Evolutionary conservation across 2,888 invertebrate species (phyloP).

Genomic region (Sminthurinus aureus): DNA sequence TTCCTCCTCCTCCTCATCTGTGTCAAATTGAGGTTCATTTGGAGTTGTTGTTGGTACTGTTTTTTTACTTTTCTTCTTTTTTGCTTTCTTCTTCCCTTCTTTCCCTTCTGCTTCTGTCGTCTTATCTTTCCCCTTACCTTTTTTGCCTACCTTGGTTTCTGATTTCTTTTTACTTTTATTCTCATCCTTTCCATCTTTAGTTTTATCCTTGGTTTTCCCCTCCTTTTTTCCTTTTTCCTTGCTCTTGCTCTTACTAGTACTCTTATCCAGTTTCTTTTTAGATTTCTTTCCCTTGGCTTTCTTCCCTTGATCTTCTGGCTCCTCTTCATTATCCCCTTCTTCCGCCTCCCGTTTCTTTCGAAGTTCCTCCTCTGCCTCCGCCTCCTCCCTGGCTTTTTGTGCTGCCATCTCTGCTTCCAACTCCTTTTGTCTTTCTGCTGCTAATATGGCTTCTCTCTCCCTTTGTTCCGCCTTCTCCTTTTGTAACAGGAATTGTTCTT

Average conservation of each 20-base stretch:
- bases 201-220: neutral
- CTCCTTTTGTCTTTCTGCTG: neutral
- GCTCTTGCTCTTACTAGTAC: neutral
- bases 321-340: neutral
- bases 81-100: neutral
- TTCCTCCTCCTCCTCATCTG: constrained; percentile 31
- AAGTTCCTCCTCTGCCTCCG: constrained; percentile 15
- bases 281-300: constrained; percentile 15
- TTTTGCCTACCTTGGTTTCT: neutral
- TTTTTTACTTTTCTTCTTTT: neutral
- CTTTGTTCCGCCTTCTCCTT: neutral
- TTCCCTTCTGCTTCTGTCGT: neutral
- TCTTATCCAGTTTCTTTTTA: neutral
- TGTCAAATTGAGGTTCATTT: neutral
- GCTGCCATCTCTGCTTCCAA: neutral
- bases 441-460: neutral
- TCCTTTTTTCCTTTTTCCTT: neutral
- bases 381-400: neutral
- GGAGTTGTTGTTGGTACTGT: neutral
- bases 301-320: constrained; percentile 13
- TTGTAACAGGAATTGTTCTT: constrained; percentile 27
- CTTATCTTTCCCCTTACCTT: constrained; percentile 10
- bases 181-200: too few species aligned
- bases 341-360: constrained; percentile 1
- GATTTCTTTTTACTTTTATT: too few species aligned